phyloP scores from a whole-genome alignment of 2,797 vertebrate genomes.

The Chloroceryle inda region DNA sequence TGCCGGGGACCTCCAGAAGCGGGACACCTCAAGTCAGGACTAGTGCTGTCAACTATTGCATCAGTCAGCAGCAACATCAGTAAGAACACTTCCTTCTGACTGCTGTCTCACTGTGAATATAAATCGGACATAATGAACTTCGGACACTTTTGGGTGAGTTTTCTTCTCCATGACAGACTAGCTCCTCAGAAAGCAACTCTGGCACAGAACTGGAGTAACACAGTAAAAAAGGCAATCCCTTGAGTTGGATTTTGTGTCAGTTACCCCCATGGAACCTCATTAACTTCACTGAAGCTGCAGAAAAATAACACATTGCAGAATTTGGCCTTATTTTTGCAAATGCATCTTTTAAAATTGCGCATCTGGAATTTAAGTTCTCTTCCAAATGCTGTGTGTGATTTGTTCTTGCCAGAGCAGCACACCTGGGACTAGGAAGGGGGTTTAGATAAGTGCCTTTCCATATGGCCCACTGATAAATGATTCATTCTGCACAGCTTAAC shows the following conservation, averaged over 20 bases:
- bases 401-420: conserved; percentile 74
- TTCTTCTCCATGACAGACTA: not conserved
- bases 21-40: not conserved
- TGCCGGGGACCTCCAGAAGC: not conserved
- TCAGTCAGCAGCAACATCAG: not conserved
- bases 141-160: not conserved
- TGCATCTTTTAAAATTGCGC: conserved; percentile 54
- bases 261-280: conserved; percentile 13
- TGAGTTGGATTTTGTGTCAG: not conserved
- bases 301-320: conserved; percentile 51
- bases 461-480: conserved; percentile 77
- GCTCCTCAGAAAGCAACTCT: not conserved
- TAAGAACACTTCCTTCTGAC: not conserved
- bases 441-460: conserved; percentile 79
- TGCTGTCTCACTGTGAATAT: not conserved
- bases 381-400: conserved; percentile 72
- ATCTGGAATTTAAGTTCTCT: conserved; percentile 76
- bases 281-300: conserved; percentile 44
- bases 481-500: conserved; percentile 71
- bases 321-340: conserved; percentile 60
- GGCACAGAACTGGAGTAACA: not conserved
- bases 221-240: not conserved
- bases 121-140: not conserved
- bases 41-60: not conserved
- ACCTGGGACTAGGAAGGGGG: conserved; percentile 72